A percentile compares a stretch with the other conserved stretches of the same genome.
These are phyloP conservation scores for Spheniscus humboldti DNA, from an alignment of 2,797 vertebrate genomes.

Conservation along the genomic window DNA sequence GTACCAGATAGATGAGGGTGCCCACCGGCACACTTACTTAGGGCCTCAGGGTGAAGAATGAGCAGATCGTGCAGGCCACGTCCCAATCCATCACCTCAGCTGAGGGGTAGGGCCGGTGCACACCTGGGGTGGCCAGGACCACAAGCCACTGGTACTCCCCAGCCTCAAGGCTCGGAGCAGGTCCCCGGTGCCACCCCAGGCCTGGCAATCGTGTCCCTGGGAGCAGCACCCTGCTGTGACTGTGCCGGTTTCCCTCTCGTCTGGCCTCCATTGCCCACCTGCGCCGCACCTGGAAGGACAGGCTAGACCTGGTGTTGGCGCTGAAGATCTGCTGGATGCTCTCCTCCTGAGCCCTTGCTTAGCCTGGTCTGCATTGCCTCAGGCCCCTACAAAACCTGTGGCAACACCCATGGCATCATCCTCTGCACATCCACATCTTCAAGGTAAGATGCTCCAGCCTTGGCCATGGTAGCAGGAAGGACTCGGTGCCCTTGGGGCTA, in stretches of 20 bases:
- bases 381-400: conserved; percentile 28
- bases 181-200: background rate
- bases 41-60: conserved; percentile 26
- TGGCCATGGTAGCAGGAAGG: no score
- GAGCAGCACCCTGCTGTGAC: background rate
- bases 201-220: background rate
- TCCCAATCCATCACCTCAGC: background rate
- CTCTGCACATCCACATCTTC: background rate
- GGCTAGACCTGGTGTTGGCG: background rate
- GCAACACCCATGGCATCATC: conserved; percentile 14
- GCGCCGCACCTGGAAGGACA: background rate
- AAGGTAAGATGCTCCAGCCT: background rate
- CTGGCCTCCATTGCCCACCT: background rate
- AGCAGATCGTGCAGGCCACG: background rate
- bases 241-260: background rate
- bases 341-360: background rate
- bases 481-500: no score
- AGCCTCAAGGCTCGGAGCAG: background rate
- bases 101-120: background rate
- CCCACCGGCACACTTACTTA: background rate
- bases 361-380: background rate
- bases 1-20: background rate
- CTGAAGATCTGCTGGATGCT: conserved; percentile 24
- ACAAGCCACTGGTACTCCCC: background rate
- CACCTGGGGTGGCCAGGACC: background rate